Conservation (phyloP, 2,888 invertebrate species). For the Belgica antarctica region DNA sequence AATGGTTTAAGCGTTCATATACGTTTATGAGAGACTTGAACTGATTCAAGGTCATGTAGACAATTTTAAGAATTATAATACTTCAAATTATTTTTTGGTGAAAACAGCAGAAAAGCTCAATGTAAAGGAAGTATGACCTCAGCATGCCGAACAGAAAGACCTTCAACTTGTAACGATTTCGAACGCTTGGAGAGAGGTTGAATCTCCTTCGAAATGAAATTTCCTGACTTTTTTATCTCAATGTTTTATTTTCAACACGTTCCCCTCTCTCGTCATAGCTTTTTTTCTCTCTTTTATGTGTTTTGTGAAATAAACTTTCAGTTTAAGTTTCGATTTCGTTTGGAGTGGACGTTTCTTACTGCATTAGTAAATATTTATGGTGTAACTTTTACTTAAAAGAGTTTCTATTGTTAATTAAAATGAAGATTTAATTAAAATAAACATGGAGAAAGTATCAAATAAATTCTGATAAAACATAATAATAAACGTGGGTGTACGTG, state of each 20-base stretch:
- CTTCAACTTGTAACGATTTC: constrained; percentile 1
- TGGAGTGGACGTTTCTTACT: constrained; percentile 2
- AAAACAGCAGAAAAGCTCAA: too few species aligned
- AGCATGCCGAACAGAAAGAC: neutral
- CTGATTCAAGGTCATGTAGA: constrained; percentile 2
- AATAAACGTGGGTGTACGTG: constrained; percentile 11
- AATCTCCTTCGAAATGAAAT: neutral
- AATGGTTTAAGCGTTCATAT: too few species aligned
- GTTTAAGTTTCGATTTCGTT: neutral
- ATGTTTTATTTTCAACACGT: neutral
- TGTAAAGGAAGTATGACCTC: neutral
- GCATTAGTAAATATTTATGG: too few species aligned
- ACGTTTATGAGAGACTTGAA: too few species aligned
- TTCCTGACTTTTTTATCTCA: neutral
- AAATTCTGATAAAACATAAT: too few species aligned
- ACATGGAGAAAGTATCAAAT: too few species aligned
- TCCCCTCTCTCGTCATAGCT: neutral
- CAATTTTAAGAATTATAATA: too few species aligned
- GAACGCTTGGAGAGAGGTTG: too few species aligned
- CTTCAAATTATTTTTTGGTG: too few species aligned
- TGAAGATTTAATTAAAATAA: too few species aligned
- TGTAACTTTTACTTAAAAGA: too few species aligned
- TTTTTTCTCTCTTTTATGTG: neutral
- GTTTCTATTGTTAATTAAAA: too few species aligned
- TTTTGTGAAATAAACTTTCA: neutral